Evolutionary conservation across 30 jellyfish, hydroid and myxozoan genomes (phyloP), one percentile per base, ranked within the genome.

Genomic region (Aurelia sp.): DNA sequence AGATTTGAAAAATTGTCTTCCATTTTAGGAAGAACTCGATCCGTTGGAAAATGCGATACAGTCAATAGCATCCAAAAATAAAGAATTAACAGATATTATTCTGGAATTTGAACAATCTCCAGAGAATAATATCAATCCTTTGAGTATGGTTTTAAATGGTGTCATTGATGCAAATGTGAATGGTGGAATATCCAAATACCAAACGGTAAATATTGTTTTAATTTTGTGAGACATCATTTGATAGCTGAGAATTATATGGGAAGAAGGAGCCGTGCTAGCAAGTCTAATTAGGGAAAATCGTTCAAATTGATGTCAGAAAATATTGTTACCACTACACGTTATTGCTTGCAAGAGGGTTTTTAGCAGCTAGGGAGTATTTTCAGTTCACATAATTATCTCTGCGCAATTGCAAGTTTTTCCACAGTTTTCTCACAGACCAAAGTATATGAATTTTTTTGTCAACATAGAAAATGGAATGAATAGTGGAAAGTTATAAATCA

Each of bases 81-180:
- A 77, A 19, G 99, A 95, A 65, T 66, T 95, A 48, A 82, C 91
- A 15, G 77, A 51, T 4, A 90, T 84, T 41, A 68, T 95, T n/a
- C 66, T 76, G 4, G 75, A 55, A 13, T 87, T 74, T 80, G 92
- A 85, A 68, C 51, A 70, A 7, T 76, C 70, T 67, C 88, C 91
- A 13, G 85, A 72, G 17, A 63, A 67, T 27, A 88, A 89, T 60
- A 80, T 95, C 84, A 95, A 95, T 65, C 97, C 96, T 2, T 72
- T 95, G 81, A 95, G 99, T 47, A 95, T 95, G 99, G 92, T 95
- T 20, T 77, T 95, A 48, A 95, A 95, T 79, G 99, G 99, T 33
- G 96, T 95, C 61, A 95, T 95, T 58, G 97, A 95, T 82, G 99
- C 99, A 44, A 95, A 95, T 72, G 99, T 95, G 52, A 95, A 95